phyloP scores from a whole-genome alignment of 2,888 invertebrate species.

The Matsumyia berberina region DNA sequence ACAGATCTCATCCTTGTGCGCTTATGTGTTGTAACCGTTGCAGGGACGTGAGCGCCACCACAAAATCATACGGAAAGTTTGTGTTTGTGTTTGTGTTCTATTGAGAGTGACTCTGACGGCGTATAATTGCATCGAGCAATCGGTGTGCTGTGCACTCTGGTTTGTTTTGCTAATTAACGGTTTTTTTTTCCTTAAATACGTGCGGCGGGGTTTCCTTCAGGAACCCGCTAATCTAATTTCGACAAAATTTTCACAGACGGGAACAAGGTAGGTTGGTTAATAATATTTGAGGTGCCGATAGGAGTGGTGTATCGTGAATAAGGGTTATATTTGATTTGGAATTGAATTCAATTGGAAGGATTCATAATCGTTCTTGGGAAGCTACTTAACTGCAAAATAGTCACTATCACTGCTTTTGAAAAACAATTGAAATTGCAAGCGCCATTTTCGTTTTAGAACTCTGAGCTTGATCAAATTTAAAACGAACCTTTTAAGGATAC shows the following conservation, averaged over 20 bases:
- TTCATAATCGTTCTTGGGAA: background rate
- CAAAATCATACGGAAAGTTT: slow-evolving; percentile 52
- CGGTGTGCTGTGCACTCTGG: slow-evolving; percentile 66
- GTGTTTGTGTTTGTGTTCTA: slow-evolving; percentile 44
- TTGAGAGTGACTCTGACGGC: slow-evolving; percentile 40
- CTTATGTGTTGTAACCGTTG: slow-evolving; percentile 51
- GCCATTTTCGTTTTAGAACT: too few species aligned
- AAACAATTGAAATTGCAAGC: too few species aligned
- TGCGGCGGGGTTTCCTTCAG: slow-evolving; percentile 78
- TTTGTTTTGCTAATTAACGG: slow-evolving; percentile 66
- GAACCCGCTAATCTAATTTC: slow-evolving; percentile 81
- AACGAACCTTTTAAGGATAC: too few species aligned
- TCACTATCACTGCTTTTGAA: too few species aligned
- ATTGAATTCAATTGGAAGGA: background rate
- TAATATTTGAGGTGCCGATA: background rate
- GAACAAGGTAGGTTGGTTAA: slow-evolving; percentile 83
- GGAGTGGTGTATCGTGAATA: too few species aligned
- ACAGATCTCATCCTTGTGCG: slow-evolving; percentile 54
- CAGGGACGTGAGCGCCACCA: slow-evolving; percentile 48
- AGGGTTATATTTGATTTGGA: too few species aligned
- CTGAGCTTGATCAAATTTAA: too few species aligned
- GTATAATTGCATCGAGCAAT: slow-evolving; percentile 68
- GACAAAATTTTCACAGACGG: slow-evolving; percentile 85
- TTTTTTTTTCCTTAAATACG: slow-evolving; percentile 44
- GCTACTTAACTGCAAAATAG: too few species aligned